Evolutionary conservation across 2,797 vertebrate genomes (phyloP).

Genomic region (Poecilia velifera): DNA sequence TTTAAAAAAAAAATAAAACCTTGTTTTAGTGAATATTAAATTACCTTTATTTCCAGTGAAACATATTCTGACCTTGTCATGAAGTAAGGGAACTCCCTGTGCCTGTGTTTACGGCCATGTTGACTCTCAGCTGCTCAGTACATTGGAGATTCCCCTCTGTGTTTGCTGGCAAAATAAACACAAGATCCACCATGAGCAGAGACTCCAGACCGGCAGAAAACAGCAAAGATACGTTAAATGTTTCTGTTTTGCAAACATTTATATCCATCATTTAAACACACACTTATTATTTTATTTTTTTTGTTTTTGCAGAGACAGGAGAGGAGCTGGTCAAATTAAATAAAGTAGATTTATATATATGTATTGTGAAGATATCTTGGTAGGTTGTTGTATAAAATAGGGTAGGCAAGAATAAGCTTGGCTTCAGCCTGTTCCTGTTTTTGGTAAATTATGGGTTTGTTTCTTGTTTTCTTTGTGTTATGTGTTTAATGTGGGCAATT

Average conservation of each 20-base stretch:
- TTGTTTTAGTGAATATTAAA: not conserved
- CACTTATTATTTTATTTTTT: not conserved
- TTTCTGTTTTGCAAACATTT: no score
- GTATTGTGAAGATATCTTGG: no score
- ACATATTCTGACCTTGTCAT: not conserved
- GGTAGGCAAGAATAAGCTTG: no score
- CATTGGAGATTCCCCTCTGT: not conserved
- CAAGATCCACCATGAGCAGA: not conserved
- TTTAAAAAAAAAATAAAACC: not conserved
- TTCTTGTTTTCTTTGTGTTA: no score
- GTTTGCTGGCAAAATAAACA: constrained; percentile 3
- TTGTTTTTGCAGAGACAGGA: not conserved
- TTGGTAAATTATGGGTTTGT: no score
- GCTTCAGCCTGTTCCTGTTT: no score
- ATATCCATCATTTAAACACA: no score
- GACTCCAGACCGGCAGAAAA: not conserved
- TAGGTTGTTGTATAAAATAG: no score
- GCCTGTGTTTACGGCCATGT: not conserved
- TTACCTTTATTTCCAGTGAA: not conserved
- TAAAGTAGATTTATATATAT: no score
- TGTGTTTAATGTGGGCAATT: no score
- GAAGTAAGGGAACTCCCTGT: not conserved
- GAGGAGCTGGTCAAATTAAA: not conserved
- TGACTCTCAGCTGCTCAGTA: not conserved
- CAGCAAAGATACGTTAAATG: no score